Percentiles rank a stretch among this genome's conserved stretches.
These are phyloP conservation scores for Cochlearius cochlearius DNA, from an alignment of 2,113 vertebrate species.

Conservation along the genomic window DNA sequence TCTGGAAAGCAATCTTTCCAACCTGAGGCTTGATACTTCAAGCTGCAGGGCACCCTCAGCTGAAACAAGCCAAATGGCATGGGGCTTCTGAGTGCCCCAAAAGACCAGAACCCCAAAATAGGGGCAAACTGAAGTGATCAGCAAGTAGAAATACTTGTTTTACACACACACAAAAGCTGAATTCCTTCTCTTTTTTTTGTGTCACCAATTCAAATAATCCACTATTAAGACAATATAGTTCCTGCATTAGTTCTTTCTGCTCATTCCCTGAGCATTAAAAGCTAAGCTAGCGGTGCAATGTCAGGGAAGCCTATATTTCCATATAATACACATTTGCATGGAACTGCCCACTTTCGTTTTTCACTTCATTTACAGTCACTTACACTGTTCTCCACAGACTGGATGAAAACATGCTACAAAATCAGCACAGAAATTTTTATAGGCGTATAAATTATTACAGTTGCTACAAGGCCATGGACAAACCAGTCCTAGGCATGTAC, in stretches of 20 bases:
- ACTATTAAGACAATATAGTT: neutral
- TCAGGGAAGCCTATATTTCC: neutral
- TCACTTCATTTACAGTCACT: neutral
- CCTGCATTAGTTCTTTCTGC: neutral
- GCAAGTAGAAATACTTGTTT: neutral
- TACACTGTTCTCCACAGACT: neutral
- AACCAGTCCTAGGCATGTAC: neutral
- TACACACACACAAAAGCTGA: neutral
- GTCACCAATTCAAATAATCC: neutral
- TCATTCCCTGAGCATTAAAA: neutral
- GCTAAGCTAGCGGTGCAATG: rapidly evolving
- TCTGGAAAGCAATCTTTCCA: slow-evolving; percentile 15
- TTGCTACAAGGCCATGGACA: neutral
- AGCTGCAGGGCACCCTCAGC: neutral
- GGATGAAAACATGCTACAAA: neutral
- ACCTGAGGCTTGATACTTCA: neutral
- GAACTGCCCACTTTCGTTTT: neutral
- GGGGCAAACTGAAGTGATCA: neutral
- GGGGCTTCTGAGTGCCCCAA: neutral
- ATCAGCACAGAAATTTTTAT: neutral
- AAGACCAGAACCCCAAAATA: neutral
- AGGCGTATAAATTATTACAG: neutral
- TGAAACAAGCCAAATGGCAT: neutral
- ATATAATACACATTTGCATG: neutral
- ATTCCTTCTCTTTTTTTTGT: neutral